Evolutionary conservation across 2,888 invertebrate species (phyloP).

Genomic region (Trichopria drosophilae): DNA sequence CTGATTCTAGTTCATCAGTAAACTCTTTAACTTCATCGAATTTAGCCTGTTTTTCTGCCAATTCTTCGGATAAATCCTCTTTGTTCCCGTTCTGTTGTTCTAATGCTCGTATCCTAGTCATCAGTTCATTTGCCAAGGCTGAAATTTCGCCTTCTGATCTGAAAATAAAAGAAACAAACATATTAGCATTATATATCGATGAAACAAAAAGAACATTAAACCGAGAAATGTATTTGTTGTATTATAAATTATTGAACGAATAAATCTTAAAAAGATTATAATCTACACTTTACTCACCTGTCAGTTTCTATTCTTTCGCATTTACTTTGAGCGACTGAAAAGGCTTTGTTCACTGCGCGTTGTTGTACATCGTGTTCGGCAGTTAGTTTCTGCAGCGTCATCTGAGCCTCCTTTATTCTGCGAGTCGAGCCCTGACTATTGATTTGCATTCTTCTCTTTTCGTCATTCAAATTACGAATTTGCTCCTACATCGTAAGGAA

Average conservation of each 20-base stretch:
- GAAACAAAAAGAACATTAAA: background rate
- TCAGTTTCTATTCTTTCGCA: slow-evolving; percentile 61
- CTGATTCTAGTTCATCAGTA: slow-evolving; percentile 34
- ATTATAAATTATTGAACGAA: too few relatives aligned
- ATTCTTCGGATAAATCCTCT: slow-evolving; percentile 46
- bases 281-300: slow-evolving; percentile 59
- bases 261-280: too few relatives aligned
- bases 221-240: too few relatives aligned
- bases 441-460: slow-evolving; percentile 46
- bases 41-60: slow-evolving; percentile 50
- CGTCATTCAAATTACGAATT: slow-evolving; percentile 56
- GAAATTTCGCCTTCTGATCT: slow-evolving; percentile 43
- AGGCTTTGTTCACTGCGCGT: slow-evolving; percentile 48
- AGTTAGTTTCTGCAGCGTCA: slow-evolving; percentile 40
- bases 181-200: background rate
- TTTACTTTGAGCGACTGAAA: slow-evolving; percentile 58
- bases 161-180: slow-evolving; percentile 8
- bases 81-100: slow-evolving; percentile 46
- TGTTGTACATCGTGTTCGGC: slow-evolving; percentile 56
- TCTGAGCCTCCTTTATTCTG: slow-evolving; percentile 34
- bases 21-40: slow-evolving; percentile 45
- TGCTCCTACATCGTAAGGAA: slow-evolving; percentile 54
- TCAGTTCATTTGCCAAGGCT: slow-evolving; percentile 31
- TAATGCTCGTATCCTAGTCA: slow-evolving; percentile 40
- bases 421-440: slow-evolving; percentile 34